Evolutionary conservation across 2,888 invertebrate genomes (phyloP).

Genomic region (Ormia ochracea): DNA sequence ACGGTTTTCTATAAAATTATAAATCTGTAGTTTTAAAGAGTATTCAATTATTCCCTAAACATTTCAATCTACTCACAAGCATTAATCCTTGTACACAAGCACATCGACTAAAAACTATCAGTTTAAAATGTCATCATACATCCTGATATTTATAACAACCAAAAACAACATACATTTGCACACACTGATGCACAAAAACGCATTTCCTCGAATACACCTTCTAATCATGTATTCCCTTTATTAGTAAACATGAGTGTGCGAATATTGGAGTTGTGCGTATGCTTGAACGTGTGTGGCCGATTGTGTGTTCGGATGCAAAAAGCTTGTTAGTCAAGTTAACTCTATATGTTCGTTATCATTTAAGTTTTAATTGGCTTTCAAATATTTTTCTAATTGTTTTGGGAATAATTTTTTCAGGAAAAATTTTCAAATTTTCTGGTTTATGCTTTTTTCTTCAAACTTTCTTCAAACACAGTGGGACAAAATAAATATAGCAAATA

Average conservation of each 20-base stretch:
- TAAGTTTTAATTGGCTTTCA: slow-evolving; percentile 64
- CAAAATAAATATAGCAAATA: not conserved
- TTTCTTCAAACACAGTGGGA: not conserved
- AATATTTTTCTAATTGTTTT: slow-evolving; percentile 58
- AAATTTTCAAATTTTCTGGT: slow-evolving; percentile 17
- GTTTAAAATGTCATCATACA: slow-evolving; percentile 48
- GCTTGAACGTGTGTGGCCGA: not conserved
- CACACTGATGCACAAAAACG: not conserved
- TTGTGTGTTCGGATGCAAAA: not conserved
- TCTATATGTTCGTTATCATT: slow-evolving; percentile 47
- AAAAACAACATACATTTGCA: not conserved
- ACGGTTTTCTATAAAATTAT: not conserved
- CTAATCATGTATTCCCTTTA: slow-evolving; percentile 36
- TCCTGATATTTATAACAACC: slow-evolving; percentile 21
- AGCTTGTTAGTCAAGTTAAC: slow-evolving; percentile 42
- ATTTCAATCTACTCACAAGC: slow-evolving; percentile 17
- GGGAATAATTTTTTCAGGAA: slow-evolving; percentile 39
- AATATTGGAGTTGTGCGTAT: too few species aligned
- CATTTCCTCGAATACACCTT: not conserved
- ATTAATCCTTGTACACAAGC: not conserved
- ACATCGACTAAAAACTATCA: slow-evolving; percentile 4
- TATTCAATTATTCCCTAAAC: slow-evolving; percentile 16
- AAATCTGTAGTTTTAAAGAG: not conserved
- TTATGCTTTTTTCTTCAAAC: not conserved
- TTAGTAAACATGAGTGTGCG: not conserved